Conservation (phyloP, 2,797 vertebrate species). For the Bovichtus variegatus region DNA sequence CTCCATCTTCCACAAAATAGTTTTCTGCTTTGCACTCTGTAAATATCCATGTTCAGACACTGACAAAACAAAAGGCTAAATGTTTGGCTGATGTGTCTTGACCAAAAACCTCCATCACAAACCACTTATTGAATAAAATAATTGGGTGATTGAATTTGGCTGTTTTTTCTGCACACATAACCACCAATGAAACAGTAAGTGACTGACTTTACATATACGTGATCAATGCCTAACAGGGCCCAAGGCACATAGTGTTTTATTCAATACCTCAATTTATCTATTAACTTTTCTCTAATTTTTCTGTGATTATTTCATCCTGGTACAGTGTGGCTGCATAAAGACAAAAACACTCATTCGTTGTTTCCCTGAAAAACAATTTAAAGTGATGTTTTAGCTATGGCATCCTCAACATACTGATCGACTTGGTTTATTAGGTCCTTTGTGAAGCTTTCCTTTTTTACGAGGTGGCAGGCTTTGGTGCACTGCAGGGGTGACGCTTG, state of each 20-base stretch:
- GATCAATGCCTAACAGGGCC: not conserved
- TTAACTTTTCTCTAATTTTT: not conserved
- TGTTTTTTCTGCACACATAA: constrained; percentile 23
- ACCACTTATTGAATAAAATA: constrained; percentile 32
- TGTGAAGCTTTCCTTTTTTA: not conserved
- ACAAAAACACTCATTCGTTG: not conserved
- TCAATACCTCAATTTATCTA: not conserved
- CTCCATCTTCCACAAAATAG: constrained; percentile 6
- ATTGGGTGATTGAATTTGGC: constrained; percentile 35
- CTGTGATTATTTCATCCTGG: not conserved
- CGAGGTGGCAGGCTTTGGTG: not conserved
- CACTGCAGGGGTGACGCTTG: not conserved
- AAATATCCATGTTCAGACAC: constrained; percentile 19
- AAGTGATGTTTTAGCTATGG: not conserved
- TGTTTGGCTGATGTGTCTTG: constrained; percentile 18
- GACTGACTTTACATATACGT: not conserved
- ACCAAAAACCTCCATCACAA: constrained; percentile 37
- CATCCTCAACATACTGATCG: constrained; percentile 1
- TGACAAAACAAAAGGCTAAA: constrained; percentile 31
- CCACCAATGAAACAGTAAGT: constrained; percentile 17
- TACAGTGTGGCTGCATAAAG: not conserved
- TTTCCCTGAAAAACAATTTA: not conserved
- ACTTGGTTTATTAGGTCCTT: constrained; percentile 9
- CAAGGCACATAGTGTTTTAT: constrained; percentile 4
- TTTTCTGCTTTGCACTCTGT: constrained; percentile 3